These are phyloP conservation scores for Xylota sylvarum DNA, from an alignment of 2,888 invertebrate genomes.

Conservation along the genomic window DNA sequence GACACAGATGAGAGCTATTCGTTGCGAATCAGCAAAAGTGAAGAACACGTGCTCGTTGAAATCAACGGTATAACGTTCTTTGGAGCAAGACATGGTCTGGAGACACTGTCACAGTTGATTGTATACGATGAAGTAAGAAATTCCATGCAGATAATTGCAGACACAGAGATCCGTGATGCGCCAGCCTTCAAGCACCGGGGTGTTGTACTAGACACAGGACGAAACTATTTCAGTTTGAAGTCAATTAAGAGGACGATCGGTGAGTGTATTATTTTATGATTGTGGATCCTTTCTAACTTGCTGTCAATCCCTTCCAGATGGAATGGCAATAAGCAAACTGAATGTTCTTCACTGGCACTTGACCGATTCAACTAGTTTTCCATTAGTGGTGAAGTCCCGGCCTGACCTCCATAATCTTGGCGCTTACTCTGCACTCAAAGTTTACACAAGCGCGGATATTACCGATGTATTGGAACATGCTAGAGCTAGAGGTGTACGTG, in stretches of 20 bases:
- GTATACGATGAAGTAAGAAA: constrained; percentile 78
- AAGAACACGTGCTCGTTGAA: no score
- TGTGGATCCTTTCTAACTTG: no score
- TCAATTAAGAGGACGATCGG: constrained; percentile 89
- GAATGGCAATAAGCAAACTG: no score
- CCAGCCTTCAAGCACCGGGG: constrained; percentile 88
- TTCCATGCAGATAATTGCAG: constrained; percentile 86
- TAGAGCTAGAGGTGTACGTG: constrained; percentile 89
- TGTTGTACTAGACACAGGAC: no score
- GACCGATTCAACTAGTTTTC: constrained; percentile 92
- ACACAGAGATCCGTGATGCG: constrained; percentile 88
- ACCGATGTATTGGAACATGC: constrained; percentile 87
- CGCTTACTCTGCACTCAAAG: constrained; percentile 89
- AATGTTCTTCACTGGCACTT: no score
- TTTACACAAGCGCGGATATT: constrained; percentile 86
- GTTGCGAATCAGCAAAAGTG: constrained; percentile 35
- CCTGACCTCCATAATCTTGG: constrained; percentile 90
- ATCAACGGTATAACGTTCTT: constrained; percentile 85
- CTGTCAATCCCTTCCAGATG: no score
- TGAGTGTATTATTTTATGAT: constrained; percentile 78
- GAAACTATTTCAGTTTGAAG: constrained; percentile 88
- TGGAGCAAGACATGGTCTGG: constrained; percentile 87
- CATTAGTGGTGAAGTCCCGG: constrained; percentile 89
- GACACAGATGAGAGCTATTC: constrained; percentile 86
- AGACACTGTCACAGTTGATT: constrained; percentile 83